A percentile compares a stretch with the other conserved stretches of the same genome.
phyloP scores from a whole-genome alignment of 2,113 vertebrate genomes.

The Colistium nudipinnis region DNA sequence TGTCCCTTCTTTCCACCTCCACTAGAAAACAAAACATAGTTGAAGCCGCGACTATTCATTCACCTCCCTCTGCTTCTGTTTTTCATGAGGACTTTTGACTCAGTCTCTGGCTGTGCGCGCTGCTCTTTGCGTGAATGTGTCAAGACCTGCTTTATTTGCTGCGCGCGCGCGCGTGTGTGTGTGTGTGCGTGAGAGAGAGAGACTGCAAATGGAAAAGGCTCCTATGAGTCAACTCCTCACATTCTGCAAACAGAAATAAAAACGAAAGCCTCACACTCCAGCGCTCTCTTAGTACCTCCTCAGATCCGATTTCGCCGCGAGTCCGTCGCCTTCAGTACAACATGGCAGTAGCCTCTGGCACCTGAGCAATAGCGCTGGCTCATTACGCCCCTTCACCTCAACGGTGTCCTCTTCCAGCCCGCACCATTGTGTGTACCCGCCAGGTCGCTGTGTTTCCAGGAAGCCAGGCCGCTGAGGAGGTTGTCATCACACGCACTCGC shows the following conservation, averaged over 20 bases:
- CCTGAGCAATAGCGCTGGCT: slow-evolving; percentile 15
- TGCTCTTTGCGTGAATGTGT: slow-evolving; percentile 34
- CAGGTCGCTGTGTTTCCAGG: slow-evolving; percentile 51
- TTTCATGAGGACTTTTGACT: slow-evolving; percentile 71
- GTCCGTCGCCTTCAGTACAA: slow-evolving; percentile 20
- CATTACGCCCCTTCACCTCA: slow-evolving; percentile 45
- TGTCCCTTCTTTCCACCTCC: slow-evolving; percentile 70
- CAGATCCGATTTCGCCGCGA: slow-evolving; percentile 47
- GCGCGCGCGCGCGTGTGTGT: slow-evolving; percentile 10
- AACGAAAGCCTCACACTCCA: slow-evolving; percentile 33
- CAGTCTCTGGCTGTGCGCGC: slow-evolving; percentile 36
- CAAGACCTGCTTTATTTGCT: slow-evolving; percentile 35
- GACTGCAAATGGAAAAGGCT: slow-evolving; percentile 33
- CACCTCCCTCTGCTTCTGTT: slow-evolving; percentile 66
- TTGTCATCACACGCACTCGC: slow-evolving; percentile 63
- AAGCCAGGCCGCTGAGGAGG: slow-evolving; percentile 39
- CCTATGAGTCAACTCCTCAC: slow-evolving; percentile 5
- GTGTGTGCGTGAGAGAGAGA: slow-evolving; percentile 3
- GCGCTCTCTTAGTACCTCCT: no score
- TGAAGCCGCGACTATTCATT: slow-evolving; percentile 70
- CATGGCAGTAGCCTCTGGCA: slow-evolving; percentile 55
- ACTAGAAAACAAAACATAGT: slow-evolving; percentile 75
- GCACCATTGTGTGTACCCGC: slow-evolving; percentile 48
- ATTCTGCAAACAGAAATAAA: slow-evolving; percentile 10
- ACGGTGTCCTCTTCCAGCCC: slow-evolving; percentile 38